Percentiles rank a stretch among this genome's conserved stretches.
Conservation (phyloP, 1,140 invertebrate species). For the Vanessa atalanta region DNA sequence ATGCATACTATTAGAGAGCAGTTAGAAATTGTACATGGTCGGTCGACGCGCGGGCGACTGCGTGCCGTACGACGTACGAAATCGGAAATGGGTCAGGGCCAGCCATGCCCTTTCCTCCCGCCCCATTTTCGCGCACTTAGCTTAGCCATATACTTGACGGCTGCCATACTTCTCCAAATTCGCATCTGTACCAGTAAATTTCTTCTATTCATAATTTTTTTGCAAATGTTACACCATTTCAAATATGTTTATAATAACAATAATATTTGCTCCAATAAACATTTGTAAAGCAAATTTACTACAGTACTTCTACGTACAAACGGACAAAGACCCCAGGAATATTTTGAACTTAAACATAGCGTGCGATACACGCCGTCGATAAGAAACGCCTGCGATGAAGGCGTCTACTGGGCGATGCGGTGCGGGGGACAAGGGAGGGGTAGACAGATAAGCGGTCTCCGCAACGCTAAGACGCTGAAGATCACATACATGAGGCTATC, state of each 20-base stretch:
- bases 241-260: no score
- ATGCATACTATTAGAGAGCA: no score
- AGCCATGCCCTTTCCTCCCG: no score
- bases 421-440: neutral
- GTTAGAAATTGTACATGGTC: no score
- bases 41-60: no score
- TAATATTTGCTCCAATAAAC: no score
- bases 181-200: no score
- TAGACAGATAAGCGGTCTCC: neutral
- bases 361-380: neutral
- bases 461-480: neutral
- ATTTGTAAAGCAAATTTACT: no score
- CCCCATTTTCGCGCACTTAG: neutral
- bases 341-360: neutral
- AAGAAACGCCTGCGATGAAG: neutral
- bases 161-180: no score
- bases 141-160: neutral
- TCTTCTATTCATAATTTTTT: no score
- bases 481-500: slow-evolving; percentile 2
- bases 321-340: neutral
- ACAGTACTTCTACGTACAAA: no score
- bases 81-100: slow-evolving; percentile 2
- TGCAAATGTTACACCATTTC: no score
- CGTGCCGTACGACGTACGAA: neutral
- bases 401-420: neutral